These are phyloP conservation scores for Teleogryllus oceanicus DNA, from an alignment of 2,888 invertebrate genomes.

Conservation along the genomic window DNA sequence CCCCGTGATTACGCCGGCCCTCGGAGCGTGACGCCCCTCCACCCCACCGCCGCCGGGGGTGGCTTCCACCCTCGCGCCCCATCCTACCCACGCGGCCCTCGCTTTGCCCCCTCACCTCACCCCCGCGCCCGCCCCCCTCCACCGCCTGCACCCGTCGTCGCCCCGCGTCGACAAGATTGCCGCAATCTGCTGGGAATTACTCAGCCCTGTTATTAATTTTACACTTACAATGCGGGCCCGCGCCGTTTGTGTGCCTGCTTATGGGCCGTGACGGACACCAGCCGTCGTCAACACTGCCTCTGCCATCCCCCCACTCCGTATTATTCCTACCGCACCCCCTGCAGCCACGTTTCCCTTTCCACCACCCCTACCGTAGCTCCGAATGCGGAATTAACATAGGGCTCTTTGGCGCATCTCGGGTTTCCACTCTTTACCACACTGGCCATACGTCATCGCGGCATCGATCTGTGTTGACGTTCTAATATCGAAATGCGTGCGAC, in stretches of 20 bases:
- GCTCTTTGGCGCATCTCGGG: neutral
- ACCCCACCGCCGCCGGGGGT: constrained; percentile 22
- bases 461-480: neutral
- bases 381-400: neutral
- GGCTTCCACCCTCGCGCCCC: neutral
- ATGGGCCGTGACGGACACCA: constrained; percentile 21
- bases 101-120: too few species aligned
- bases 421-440: neutral
- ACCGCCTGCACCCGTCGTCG: neutral
- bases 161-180: neutral
- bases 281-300: neutral
- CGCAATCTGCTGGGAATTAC: constrained; percentile 24
- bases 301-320: neutral
- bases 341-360: neutral
- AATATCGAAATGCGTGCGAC: neutral
- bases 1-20: constrained; percentile 20
- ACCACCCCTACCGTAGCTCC: neutral
- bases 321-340: too few species aligned
- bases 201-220: constrained; percentile 21
- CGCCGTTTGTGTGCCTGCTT: constrained; percentile 4
- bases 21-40: constrained; percentile 23
- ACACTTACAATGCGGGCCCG: constrained; percentile 20
- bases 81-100: neutral
- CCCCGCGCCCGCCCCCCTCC: neutral
- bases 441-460: neutral